Percentiles rank a stretch among this genome's conserved stretches.
Evolutionary conservation across 2,113 vertebrate species (phyloP).

Genomic region (Pluvianellus socialis): DNA sequence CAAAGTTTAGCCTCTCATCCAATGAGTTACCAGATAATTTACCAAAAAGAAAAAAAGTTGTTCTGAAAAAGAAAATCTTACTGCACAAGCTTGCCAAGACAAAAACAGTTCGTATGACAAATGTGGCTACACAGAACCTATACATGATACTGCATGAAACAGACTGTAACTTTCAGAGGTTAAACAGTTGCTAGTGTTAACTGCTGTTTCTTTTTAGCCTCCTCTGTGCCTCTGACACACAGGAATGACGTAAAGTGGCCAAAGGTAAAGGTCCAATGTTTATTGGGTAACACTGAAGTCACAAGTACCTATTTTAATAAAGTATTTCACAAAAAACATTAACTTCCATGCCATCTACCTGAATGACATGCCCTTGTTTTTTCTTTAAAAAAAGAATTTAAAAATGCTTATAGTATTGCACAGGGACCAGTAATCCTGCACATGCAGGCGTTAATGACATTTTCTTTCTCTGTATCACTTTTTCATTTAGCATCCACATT

Average conservation of each 20-base stretch:
- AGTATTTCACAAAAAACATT: background rate
- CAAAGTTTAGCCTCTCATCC: background rate
- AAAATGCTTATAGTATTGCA: background rate
- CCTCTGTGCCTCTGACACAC: background rate
- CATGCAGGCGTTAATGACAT: background rate
- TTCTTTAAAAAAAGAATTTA: background rate
- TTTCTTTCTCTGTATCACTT: background rate
- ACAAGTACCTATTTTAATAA: background rate
- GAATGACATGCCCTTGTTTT: background rate
- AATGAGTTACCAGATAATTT: background rate
- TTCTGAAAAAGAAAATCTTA: background rate
- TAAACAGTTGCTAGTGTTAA: background rate
- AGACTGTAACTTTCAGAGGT: background rate
- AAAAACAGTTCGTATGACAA: background rate
- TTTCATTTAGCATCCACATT: background rate
- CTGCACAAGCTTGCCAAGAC: background rate
- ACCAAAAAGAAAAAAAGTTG: background rate
- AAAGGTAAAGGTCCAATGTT: background rate
- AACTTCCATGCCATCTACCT: background rate
- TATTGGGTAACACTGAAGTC: rapidly evolving
- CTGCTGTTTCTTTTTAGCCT: background rate
- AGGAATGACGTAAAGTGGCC: background rate
- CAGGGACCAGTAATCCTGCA: background rate
- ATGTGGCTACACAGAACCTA: background rate
- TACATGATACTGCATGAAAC: background rate